Evolutionary conservation across 2,113 vertebrate species (phyloP).

Genomic region (Xenus cinereus): DNA sequence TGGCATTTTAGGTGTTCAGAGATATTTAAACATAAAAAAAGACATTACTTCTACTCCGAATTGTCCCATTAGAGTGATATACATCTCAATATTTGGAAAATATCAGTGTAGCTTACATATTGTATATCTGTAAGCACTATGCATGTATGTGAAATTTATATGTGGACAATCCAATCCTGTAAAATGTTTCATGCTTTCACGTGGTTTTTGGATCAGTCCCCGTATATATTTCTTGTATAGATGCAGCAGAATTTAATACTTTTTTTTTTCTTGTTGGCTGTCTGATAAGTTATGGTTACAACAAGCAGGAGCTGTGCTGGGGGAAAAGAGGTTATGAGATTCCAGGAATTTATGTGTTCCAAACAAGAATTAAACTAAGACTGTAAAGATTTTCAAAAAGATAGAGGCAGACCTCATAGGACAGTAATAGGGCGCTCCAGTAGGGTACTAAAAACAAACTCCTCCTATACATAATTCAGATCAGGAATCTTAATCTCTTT

Average conservation of each 20-base stretch:
- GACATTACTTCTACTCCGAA: background rate
- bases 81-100: background rate
- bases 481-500: background rate
- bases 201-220: background rate
- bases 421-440: background rate
- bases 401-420: background rate
- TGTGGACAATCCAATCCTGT: background rate
- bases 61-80: background rate
- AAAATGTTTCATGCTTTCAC: background rate
- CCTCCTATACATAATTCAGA: background rate
- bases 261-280: background rate
- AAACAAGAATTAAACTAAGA: background rate
- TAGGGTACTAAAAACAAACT: background rate
- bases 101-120: background rate
- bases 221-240: background rate
- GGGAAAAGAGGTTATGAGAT: constrained; percentile 14
- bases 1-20: background rate
- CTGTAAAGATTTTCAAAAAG: background rate
- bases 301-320: background rate
- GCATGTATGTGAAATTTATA: background rate
- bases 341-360: background rate
- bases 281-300: background rate
- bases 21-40: constrained; percentile 3
- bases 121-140: background rate
- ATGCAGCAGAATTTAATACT: background rate